Percentiles rank a stretch among this genome's conserved stretches.
Conservation (phyloP, 2,113 vertebrate genomes). For the Thunnus maccoyii region DNA sequence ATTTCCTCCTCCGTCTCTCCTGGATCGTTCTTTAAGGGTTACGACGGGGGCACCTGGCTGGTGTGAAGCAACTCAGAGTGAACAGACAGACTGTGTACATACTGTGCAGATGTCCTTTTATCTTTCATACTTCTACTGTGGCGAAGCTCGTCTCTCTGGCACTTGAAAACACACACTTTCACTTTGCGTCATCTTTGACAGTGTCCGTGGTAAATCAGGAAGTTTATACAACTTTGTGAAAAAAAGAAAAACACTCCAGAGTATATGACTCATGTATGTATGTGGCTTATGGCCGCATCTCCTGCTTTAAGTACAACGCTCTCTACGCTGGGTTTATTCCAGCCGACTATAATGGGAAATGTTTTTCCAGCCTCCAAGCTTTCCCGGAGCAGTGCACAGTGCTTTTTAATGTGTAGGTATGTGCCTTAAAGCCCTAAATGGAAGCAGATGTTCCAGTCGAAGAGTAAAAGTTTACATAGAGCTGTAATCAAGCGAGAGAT, state of each 20-base stretch:
- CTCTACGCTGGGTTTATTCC: slow-evolving; percentile 62
- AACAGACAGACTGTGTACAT: slow-evolving; percentile 11
- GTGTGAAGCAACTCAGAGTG: slow-evolving; percentile 15
- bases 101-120: slow-evolving; percentile 40
- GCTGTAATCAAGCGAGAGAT: slow-evolving; percentile 80
- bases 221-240: slow-evolving; percentile 36
- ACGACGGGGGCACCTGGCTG: slow-evolving; percentile 36
- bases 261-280: slow-evolving; percentile 29
- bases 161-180: slow-evolving; percentile 22
- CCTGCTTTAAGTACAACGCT: slow-evolving; percentile 59
- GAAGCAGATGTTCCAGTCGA: slow-evolving; percentile 83
- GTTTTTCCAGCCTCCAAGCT: slow-evolving; percentile 74
- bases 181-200: slow-evolving; percentile 34
- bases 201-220: slow-evolving; percentile 12
- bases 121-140: background rate
- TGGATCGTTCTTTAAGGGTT: slow-evolving; percentile 34
- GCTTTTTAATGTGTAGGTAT: slow-evolving; percentile 82
- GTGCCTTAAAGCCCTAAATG: slow-evolving; percentile 84
- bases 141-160: background rate
- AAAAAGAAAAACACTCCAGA: slow-evolving; percentile 33
- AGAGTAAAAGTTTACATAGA: slow-evolving; percentile 80
- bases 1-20: slow-evolving; percentile 44
- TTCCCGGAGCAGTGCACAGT: slow-evolving; percentile 61
- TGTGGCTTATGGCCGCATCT: slow-evolving; percentile 63
- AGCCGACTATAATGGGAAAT: slow-evolving; percentile 77